Conservation (phyloP, 1,140 invertebrate species). For the Aphidius gifuensis region DNA sequence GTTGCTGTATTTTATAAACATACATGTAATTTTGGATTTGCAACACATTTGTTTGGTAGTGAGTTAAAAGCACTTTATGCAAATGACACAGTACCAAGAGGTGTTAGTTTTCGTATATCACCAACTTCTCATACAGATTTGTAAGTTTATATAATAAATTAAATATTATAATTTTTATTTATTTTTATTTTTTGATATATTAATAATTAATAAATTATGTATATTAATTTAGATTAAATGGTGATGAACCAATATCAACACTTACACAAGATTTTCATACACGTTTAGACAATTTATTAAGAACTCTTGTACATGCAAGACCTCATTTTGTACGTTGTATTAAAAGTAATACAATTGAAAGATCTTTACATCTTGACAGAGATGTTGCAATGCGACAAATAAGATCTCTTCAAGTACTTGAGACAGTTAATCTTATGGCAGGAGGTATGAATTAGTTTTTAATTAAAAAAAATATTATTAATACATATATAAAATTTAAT, state of each 20-base stretch:
- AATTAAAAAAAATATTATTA: slow-evolving; percentile 15
- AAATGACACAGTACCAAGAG: slow-evolving; percentile 75
- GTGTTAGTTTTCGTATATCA: slow-evolving; percentile 83
- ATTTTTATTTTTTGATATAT: not conserved
- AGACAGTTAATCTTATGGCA: slow-evolving; percentile 93
- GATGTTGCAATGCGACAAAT: slow-evolving; percentile 80
- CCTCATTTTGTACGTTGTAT: slow-evolving; percentile 93
- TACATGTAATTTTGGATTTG: slow-evolving; percentile 92
- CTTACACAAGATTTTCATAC: slow-evolving; percentile 94
- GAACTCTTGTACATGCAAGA: slow-evolving; percentile 86
- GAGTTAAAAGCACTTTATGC: slow-evolving; percentile 86
- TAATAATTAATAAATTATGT: not conserved
- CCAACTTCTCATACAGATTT: slow-evolving; percentile 86
- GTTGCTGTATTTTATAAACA: slow-evolving; percentile 91
- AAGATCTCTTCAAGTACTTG: slow-evolving; percentile 85
- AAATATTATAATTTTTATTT: slow-evolving; percentile 22
- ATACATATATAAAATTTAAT: slow-evolving; percentile 25
- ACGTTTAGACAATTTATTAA: slow-evolving; percentile 83
- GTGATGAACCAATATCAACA: slow-evolving; percentile 84
- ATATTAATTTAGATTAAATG: slow-evolving; percentile 64
- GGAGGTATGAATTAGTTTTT: slow-evolving; percentile 55
- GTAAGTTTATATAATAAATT: slow-evolving; percentile 48
- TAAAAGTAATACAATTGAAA: slow-evolving; percentile 78
- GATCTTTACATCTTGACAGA: slow-evolving; percentile 75
- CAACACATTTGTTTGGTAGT: slow-evolving; percentile 88